Evolutionary conservation across 2,797 vertebrate genomes (phyloP), one percentile per base, ranked within the genome.

Genomic region (Mus minutoides): DNA sequence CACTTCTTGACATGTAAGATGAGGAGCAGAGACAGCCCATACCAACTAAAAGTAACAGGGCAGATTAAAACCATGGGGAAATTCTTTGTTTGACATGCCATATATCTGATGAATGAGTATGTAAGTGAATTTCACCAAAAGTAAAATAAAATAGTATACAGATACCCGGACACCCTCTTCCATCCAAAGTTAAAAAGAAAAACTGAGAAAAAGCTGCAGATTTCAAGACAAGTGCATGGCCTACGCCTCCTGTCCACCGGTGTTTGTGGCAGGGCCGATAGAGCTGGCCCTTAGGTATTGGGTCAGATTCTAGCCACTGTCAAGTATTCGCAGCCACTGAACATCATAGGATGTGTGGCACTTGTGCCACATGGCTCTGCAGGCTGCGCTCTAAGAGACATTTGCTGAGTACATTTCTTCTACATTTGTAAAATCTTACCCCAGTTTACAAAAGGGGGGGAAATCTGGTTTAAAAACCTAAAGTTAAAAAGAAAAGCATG

Each of bases 401-500:
- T 97, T 97, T 98, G 19, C 96, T 97, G 98, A 96, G 96, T 43
- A 96, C 8, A 96, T 91, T 97, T 97, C 96, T 97, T 97, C 97
- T 97, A 95, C 88, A 90, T 96, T 97, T 98, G 98, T 98, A 98
- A 98, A 98, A 98, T 97, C 96, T 96, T 94, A 94, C 97, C 98
- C 96, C 97, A 98, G 96, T 97, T 97, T 93, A 97, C 95, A 98
- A 98, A 98, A 97, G 98, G 97, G 96, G 90, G 94, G 94, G 37
- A 34, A 22, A 67, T 92, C 96, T 96, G 77, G 97, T 98, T 98
- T 98, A 97, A 98, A 98, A 98, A 98, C 96, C 94, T 97, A 97
- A 86, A 96, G 97, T 97, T 98, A 97, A 98, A 98, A 98, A 98
- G 95, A 97, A 98, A 98, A 98, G 85, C 95, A 93, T 98, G 98